Percentiles rank a stretch among this genome's conserved stretches.
Evolutionary conservation across 1,140 invertebrate genomes (phyloP).

Genomic region (Epicauta chinensis): DNA sequence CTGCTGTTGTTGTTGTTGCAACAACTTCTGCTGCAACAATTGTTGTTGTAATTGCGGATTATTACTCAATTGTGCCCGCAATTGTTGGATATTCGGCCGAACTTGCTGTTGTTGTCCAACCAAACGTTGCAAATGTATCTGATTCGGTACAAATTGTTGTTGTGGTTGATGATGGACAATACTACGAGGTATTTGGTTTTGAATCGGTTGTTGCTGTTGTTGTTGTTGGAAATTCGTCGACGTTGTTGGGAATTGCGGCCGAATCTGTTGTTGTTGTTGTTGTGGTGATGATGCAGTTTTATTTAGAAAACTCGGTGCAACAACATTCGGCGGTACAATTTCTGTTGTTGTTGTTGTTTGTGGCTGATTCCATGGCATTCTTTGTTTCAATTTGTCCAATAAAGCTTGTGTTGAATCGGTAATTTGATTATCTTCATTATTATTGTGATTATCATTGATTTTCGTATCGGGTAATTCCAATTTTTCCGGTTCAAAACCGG

Average conservation of each 20-base stretch:
- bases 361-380: slow-evolving; percentile 72
- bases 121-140: slow-evolving; percentile 22
- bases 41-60: slow-evolving; percentile 32
- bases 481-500: slow-evolving; percentile 38
- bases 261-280: slow-evolving; percentile 41
- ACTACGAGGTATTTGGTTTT: slow-evolving; percentile 34
- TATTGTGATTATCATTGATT: background rate
- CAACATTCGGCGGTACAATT: slow-evolving; percentile 43
- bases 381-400: slow-evolving; percentile 66
- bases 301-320: slow-evolving; percentile 37
- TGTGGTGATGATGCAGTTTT: slow-evolving; percentile 32
- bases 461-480: slow-evolving; percentile 13
- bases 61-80: slow-evolving; percentile 25
- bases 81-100: slow-evolving; percentile 25
- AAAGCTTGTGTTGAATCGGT: slow-evolving; percentile 55
- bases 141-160: slow-evolving; percentile 11
- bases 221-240: slow-evolving; percentile 41
- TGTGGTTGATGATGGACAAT: slow-evolving; percentile 31
- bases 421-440: slow-evolving; percentile 23
- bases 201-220: slow-evolving; percentile 28
- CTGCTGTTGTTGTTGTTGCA: slow-evolving; percentile 19
- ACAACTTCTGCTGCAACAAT: slow-evolving; percentile 33
- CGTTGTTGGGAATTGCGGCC: slow-evolving; percentile 30
- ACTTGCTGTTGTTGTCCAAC: slow-evolving; percentile 22
- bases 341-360: slow-evolving; percentile 39